Conservation (phyloP, 2,888 invertebrate genomes). For the Callyntrura sp. region DNA sequence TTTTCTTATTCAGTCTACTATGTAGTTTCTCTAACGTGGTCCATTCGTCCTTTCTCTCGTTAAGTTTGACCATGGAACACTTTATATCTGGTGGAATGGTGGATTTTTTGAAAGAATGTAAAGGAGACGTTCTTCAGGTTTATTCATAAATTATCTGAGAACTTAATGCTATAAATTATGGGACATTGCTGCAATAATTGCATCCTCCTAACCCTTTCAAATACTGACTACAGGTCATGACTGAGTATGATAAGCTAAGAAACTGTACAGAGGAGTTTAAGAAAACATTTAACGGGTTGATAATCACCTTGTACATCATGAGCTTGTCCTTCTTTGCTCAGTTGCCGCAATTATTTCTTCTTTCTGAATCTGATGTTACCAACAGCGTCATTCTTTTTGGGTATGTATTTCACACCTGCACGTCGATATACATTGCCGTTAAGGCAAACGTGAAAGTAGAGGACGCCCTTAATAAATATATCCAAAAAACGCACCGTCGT, state of each 20-base stretch:
- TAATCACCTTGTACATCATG: slow-evolving; percentile 1
- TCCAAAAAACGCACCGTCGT: background rate
- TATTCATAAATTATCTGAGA: too few species aligned
- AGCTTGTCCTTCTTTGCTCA: background rate
- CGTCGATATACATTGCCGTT: background rate
- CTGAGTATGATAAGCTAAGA: background rate
- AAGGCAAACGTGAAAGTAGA: background rate
- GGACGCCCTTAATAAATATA: background rate
- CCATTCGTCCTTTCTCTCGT: too few species aligned
- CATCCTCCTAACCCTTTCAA: too few species aligned
- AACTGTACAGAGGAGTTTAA: background rate
- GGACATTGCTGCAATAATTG: too few species aligned
- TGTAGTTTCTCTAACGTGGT: too few species aligned
- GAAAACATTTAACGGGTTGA: background rate
- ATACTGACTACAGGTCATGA: background rate
- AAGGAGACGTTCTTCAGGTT: too few species aligned
- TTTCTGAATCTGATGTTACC: background rate
- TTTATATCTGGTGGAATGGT: too few species aligned
- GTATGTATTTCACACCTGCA: background rate
- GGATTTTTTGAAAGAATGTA: too few species aligned
- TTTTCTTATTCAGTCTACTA: too few species aligned
- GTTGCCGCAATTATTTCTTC: background rate
- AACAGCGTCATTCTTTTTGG: background rate
- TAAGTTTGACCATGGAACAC: too few species aligned
- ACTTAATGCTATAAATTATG: too few species aligned